Conservation (phyloP, 2,797 vertebrate genomes). For the Sebastes minor region DNA sequence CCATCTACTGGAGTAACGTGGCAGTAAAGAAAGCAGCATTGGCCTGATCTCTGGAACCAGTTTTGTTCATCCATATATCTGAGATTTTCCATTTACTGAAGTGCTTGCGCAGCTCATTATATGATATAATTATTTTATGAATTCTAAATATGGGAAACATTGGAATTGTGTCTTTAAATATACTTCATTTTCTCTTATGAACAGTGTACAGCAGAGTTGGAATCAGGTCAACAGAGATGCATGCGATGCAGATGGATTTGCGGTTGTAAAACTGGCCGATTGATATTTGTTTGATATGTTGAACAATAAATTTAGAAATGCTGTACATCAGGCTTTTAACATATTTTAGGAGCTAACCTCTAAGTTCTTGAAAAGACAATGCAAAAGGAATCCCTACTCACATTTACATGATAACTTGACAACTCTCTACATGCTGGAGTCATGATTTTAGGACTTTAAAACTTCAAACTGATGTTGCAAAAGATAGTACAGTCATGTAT, state of each 20-base stretch:
- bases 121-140: background rate
- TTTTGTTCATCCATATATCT: background rate
- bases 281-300: background rate
- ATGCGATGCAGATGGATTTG: background rate
- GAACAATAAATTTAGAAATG: background rate
- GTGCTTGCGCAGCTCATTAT: background rate
- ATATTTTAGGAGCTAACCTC: background rate
- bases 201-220: background rate
- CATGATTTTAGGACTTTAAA: background rate
- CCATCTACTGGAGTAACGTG: constrained; percentile 63
- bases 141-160: background rate
- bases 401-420: background rate
- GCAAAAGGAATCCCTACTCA: background rate
- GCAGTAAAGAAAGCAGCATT: background rate
- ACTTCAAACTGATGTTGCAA: constrained; percentile 1
- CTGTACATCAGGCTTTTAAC: background rate
- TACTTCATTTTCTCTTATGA: background rate
- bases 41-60: background rate
- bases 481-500: background rate
- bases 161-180: background rate
- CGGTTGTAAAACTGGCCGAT: background rate
- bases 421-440: background rate
- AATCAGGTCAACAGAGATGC: background rate
- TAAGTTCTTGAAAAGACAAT: background rate
- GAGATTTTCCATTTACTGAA: background rate